Conservation (phyloP, 1,140 invertebrate genomes). For the Aricia agestis region DNA sequence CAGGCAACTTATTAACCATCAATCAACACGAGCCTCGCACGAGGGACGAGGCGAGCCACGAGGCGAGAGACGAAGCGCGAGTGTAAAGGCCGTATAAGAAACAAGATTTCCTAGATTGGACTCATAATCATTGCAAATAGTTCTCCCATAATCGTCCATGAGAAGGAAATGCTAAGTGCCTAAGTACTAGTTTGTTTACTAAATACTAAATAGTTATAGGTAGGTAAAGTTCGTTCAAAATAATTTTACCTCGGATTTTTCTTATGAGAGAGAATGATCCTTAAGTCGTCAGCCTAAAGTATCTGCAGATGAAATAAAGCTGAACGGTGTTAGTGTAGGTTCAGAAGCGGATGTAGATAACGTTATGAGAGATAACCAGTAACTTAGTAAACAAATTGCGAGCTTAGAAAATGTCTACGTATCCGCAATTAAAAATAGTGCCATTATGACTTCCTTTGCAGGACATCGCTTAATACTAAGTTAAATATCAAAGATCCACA, state of each 20-base stretch:
- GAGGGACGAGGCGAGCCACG: too few species aligned
- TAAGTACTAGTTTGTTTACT: not conserved
- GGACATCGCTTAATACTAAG: not conserved
- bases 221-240: not conserved
- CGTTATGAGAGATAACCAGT: not conserved
- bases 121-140: not conserved
- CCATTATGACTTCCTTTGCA: not conserved
- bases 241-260: too few species aligned
- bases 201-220: too few species aligned
- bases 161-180: not conserved
- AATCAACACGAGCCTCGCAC: too few species aligned
- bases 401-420: not conserved
- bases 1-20: too few species aligned
- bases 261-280: too few species aligned
- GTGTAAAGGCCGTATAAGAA: too few species aligned
- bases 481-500: too few species aligned
- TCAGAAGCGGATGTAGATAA: not conserved
- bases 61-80: too few species aligned
- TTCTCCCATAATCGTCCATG: not conserved
- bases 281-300: too few species aligned
- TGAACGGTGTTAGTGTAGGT: not conserved
- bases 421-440: not conserved
- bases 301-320: too few species aligned
- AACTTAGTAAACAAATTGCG: not conserved
- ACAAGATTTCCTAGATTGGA: not conserved